Conservation (phyloP, 2,797 vertebrate species). For the Dryobates pubescens region DNA sequence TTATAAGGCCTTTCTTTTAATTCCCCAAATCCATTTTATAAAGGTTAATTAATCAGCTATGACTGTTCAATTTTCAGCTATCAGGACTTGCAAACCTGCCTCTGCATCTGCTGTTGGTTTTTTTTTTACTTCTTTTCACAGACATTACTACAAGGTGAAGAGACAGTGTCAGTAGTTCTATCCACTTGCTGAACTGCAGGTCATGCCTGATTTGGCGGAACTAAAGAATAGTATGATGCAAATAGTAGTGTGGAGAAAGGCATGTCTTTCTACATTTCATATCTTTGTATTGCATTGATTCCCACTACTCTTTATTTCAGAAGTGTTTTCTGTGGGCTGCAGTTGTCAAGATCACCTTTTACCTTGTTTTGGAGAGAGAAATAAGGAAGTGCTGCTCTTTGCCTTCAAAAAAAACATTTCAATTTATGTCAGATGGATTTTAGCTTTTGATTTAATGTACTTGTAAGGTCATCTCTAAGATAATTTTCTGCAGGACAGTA, state of each 20-base stretch:
- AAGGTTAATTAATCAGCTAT: background rate
- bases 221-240: background rate
- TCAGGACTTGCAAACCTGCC: background rate
- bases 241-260: background rate
- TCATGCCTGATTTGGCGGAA: background rate
- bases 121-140: background rate
- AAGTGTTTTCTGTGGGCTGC: background rate
- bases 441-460: background rate
- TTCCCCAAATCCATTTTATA: background rate
- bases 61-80: background rate
- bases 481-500: background rate
- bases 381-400: background rate
- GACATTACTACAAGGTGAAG: background rate
- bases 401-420: background rate
- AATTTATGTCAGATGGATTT: background rate
- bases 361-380: background rate
- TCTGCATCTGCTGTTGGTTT: background rate
- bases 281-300: background rate
- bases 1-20: background rate
- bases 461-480: background rate
- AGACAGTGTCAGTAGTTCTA: background rate
- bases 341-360: background rate
- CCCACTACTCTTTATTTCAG: background rate
- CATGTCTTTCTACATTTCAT: background rate
- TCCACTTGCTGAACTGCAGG: background rate